A percentile compares a stretch with the other conserved stretches of the same genome.
Evolutionary conservation across 2,888 invertebrate species (phyloP).

Genomic region (Nemotelus nigrinus): DNA sequence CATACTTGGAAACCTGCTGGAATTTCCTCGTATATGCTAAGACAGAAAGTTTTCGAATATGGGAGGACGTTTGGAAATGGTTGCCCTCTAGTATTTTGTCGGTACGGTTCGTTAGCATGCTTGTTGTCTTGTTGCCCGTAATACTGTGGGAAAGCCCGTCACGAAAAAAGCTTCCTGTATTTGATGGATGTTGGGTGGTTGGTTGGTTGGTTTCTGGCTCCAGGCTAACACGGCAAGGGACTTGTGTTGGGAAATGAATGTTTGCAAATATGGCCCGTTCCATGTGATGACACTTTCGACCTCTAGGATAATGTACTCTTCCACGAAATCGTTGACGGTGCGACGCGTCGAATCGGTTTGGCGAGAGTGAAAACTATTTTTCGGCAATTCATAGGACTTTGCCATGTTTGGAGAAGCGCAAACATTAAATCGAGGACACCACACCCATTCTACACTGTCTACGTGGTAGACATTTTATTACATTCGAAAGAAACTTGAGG

Average conservation of each 20-base stretch:
- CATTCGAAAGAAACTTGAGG: conserved; percentile 14
- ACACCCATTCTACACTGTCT: conserved; percentile 22
- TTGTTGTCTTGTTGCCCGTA: conserved; percentile 8
- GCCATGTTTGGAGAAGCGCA: not conserved
- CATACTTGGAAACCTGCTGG: conserved; percentile 23
- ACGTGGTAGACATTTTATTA: conserved; percentile 28
- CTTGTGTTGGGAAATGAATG: not conserved
- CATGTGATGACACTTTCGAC: conserved; percentile 22
- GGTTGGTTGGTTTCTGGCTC: not conserved
- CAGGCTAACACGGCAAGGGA: not conserved
- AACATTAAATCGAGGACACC: not conserved
- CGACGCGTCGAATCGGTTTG: conserved; percentile 23
- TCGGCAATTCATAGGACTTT: not conserved
- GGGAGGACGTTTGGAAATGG: not conserved
- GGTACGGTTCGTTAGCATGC: not conserved
- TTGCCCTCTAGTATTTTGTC: not conserved
- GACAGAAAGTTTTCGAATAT: conserved; percentile 4
- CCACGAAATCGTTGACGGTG: not conserved
- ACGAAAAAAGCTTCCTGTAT: conserved; percentile 5
- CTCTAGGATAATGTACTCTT: not conserved
- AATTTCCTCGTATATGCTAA: conserved; percentile 17
- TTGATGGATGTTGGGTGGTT: not conserved
- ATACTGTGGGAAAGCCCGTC: conserved; percentile 34
- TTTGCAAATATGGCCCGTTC: conserved; percentile 18
- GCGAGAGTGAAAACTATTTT: conserved; percentile 29